phyloP scores from a whole-genome alignment of 2,888 invertebrate species.

The Ochropleura leucogaster region DNA sequence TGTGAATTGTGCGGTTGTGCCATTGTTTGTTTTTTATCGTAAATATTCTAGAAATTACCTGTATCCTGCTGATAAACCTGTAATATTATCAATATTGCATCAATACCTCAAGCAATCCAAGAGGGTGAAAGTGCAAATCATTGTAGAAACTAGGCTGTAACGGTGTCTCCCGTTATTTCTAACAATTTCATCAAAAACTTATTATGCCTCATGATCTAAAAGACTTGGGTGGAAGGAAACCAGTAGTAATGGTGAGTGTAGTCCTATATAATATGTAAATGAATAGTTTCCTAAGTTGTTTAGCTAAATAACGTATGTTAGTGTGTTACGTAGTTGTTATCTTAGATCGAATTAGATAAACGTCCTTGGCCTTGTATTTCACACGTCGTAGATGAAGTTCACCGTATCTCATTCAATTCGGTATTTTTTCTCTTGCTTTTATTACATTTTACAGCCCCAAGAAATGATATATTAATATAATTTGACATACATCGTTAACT shows the following conservation, averaged over 20 bases:
- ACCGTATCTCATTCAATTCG: background rate
- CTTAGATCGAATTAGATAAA: background rate
- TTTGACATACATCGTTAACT: background rate
- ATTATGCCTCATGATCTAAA: slow-evolving; percentile 89
- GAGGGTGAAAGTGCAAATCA: slow-evolving; percentile 43
- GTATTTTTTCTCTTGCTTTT: background rate
- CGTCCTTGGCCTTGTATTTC: slow-evolving; percentile 45
- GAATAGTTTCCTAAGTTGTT: background rate
- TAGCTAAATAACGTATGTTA: slow-evolving; percentile 15
- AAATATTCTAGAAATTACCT: slow-evolving; percentile 21
- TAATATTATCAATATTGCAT: background rate
- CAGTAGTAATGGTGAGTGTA: slow-evolving; percentile 81
- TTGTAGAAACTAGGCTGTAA: slow-evolving; percentile 63
- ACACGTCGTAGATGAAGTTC: slow-evolving; percentile 2
- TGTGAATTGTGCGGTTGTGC: too few species aligned
- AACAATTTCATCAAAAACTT: slow-evolving; percentile 69
- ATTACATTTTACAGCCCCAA: background rate
- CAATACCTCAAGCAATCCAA: background rate
- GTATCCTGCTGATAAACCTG: background rate
- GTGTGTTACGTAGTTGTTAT: slow-evolving; percentile 18
- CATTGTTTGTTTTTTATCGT: slow-evolving; percentile 50
- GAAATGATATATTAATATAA: background rate
- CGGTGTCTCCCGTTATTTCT: slow-evolving; percentile 73
- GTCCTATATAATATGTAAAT: background rate
- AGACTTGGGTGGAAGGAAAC: slow-evolving; percentile 86